Evolutionary conservation across 2,797 vertebrate genomes (phyloP).

Genomic region (Chaunax sp.): DNA sequence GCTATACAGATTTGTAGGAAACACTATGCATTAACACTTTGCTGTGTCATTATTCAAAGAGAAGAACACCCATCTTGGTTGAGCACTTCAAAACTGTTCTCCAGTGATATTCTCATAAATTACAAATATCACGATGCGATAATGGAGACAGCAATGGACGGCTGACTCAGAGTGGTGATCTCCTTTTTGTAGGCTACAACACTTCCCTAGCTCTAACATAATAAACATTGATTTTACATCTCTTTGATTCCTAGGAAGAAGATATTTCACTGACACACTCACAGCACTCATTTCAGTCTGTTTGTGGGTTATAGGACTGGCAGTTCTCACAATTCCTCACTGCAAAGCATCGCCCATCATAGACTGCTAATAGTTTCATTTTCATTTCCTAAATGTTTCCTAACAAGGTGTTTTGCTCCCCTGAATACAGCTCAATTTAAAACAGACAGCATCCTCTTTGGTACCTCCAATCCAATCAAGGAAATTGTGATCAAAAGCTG

Average conservation of each 20-base stretch:
- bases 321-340: constrained; percentile 47
- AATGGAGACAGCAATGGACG: constrained; percentile 40
- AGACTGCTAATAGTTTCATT: constrained; percentile 51
- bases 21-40: constrained; percentile 24
- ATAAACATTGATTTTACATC: constrained; percentile 79
- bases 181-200: constrained; percentile 65
- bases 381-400: constrained; percentile 38
- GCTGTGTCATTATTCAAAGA: constrained; percentile 37
- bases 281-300: constrained; percentile 48
- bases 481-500: constrained; percentile 63
- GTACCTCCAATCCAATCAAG: constrained; percentile 46
- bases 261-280: constrained; percentile 62
- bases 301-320: constrained; percentile 45
- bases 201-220: constrained; percentile 65
- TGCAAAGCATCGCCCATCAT: constrained; percentile 32
- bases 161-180: constrained; percentile 53
- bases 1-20: constrained; percentile 25
- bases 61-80: constrained; percentile 8
- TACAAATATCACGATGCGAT: constrained; percentile 35
- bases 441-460: constrained; percentile 50
- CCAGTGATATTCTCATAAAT: constrained; percentile 45
- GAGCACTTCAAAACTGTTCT: constrained; percentile 35
- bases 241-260: constrained; percentile 67
- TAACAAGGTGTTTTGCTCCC: constrained; percentile 15
- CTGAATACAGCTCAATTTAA: constrained; percentile 21